A percentile compares a stretch with the other conserved stretches of the same genome.
phyloP scores from a whole-genome alignment of 2,797 vertebrate genomes.

The Rhyacichthys aspro region DNA sequence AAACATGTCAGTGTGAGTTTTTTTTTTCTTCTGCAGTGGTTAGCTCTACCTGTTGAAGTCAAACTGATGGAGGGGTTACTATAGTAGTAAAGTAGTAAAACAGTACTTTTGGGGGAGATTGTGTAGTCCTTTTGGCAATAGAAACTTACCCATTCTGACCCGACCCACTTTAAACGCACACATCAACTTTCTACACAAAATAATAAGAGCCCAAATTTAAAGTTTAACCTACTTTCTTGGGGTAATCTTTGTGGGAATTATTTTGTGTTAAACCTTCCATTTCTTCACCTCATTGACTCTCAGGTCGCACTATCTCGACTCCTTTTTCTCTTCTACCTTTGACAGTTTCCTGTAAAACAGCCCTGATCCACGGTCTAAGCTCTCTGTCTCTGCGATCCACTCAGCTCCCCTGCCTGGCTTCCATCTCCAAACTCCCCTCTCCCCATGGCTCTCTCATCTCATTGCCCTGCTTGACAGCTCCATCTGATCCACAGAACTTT shows the following conservation, averaged over 20 bases:
- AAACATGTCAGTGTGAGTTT: too few species aligned
- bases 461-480: conserved; percentile 79
- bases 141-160: neutral
- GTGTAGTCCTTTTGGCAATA: neutral
- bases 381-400: conserved; percentile 71
- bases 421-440: conserved; percentile 69
- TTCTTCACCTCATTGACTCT: conserved; percentile 70
- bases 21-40: too few species aligned
- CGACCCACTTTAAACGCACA: neutral
- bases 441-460: conserved; percentile 76
- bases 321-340: conserved; percentile 65
- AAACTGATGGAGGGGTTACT: too few species aligned
- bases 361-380: conserved; percentile 79
- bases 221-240: conserved; percentile 56
- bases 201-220: conserved; percentile 40
- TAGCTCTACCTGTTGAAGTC: too few species aligned
- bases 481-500: conserved; percentile 82
- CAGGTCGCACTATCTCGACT: conserved; percentile 67
- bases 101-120: neutral
- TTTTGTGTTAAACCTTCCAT: conserved; percentile 67
- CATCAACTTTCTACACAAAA: conserved; percentile 25
- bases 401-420: conserved; percentile 73
- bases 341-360: conserved; percentile 78
- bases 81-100: too few species aligned
- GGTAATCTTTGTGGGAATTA: conserved; percentile 71